Conservation (phyloP, 2,888 invertebrate genomes). For the Agonopterix alstromeriana region DNA sequence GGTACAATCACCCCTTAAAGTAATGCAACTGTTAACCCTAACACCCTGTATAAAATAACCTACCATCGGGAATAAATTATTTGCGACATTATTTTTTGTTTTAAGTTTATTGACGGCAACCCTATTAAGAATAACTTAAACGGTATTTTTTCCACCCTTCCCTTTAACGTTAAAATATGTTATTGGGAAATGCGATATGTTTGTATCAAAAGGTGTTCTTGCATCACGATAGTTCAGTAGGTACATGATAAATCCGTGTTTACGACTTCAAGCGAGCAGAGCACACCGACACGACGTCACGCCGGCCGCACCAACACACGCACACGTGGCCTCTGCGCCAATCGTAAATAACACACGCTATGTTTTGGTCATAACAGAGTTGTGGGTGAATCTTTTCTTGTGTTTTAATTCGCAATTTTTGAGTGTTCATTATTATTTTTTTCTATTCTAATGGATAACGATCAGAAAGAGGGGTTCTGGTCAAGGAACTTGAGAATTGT, state of each 20-base stretch:
- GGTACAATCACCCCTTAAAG: too few relatives aligned
- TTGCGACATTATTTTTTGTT: too few relatives aligned
- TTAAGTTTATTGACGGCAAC: too few relatives aligned
- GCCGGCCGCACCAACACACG: conserved; percentile 34
- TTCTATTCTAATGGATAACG: too few relatives aligned
- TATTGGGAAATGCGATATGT: conserved; percentile 2
- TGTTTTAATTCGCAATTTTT: background rate
- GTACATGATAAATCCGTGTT: conserved; percentile 47
- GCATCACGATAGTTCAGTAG: conserved; percentile 12
- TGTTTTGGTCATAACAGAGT: conserved; percentile 27
- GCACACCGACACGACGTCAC: conserved; percentile 62
- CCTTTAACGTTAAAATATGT: background rate
- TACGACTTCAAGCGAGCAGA: conserved; percentile 29
- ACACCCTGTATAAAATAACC: too few relatives aligned
- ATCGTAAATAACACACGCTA: conserved; percentile 50
- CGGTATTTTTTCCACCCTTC: too few relatives aligned
- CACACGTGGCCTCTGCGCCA: conserved; percentile 51
- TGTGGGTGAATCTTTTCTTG: conserved; percentile 24
- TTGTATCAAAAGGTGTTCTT: conserved; percentile 8
- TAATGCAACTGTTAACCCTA: too few relatives aligned
- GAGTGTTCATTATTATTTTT: too few relatives aligned
- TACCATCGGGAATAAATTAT: too few relatives aligned
- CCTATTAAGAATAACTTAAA: too few relatives aligned
- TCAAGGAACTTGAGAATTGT: too few relatives aligned
- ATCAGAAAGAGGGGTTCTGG: too few relatives aligned